phyloP scores from a whole-genome alignment of 2,888 invertebrate genomes.

The Petrolisthes cinctipes region DNA sequence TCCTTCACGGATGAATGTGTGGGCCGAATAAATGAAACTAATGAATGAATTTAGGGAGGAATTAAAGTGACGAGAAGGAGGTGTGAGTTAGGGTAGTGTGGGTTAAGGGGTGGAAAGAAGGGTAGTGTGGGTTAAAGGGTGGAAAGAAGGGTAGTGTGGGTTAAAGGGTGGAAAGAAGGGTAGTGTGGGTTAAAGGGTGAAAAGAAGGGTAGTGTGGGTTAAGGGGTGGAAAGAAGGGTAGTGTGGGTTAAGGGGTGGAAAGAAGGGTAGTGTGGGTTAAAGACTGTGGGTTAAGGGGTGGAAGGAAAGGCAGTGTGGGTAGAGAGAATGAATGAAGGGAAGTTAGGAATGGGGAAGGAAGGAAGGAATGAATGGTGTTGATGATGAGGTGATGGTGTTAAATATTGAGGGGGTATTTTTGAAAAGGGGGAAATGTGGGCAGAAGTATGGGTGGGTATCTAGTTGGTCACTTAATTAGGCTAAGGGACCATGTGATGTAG shows the following conservation, averaged over 20 bases:
- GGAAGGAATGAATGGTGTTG: no score
- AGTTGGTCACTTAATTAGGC: no score
- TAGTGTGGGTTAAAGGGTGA: no score
- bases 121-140: background rate
- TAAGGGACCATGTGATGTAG: no score
- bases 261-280: background rate
- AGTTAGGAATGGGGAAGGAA: background rate
- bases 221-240: no score
- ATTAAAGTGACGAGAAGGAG: background rate
- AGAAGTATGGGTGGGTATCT: no score
- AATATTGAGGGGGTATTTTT: no score
- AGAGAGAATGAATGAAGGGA: background rate
- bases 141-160: no score
- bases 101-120: no score
- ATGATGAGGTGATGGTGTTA: no score
- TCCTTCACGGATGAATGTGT: background rate
- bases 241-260: no score
- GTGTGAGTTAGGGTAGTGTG: background rate
- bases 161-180: background rate
- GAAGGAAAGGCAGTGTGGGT: background rate
- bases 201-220: background rate
- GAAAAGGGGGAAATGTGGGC: no score
- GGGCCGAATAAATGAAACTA: background rate
- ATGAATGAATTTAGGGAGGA: background rate
- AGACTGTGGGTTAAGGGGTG: background rate